phyloP scores from a whole-genome alignment of 2,113 vertebrate species.

The Phalacrocorax carbo region DNA sequence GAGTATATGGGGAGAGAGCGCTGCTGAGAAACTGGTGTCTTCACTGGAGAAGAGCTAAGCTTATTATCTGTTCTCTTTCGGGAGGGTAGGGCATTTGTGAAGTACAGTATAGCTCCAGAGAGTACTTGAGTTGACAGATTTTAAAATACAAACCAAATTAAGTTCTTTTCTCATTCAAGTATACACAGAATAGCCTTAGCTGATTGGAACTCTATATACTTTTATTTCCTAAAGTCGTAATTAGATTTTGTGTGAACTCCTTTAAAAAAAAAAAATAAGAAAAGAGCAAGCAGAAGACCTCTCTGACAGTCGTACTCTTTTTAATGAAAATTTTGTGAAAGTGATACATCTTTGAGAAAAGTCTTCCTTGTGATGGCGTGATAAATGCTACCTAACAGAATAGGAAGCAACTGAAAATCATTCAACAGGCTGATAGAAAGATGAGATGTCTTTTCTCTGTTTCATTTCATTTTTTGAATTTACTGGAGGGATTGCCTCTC shows the following conservation, averaged over 20 bases:
- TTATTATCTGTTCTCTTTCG: not conserved
- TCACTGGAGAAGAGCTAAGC: not conserved
- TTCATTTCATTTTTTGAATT: conserved; percentile 67
- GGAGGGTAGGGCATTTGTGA: not conserved
- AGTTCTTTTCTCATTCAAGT: not conserved
- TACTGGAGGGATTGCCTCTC: conserved; percentile 59
- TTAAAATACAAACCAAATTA: not conserved
- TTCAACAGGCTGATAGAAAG: not conserved
- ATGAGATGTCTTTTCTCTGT: not conserved
- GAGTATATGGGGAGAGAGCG: not conserved
- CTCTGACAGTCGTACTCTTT: not conserved
- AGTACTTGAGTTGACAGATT: not conserved
- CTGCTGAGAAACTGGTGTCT: not conserved
- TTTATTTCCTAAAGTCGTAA: not conserved
- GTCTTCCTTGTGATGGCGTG: not conserved
- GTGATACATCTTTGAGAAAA: not conserved
- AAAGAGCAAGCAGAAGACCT: not conserved
- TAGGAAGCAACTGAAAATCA: not conserved
- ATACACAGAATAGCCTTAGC: not conserved
- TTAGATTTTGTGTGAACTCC: not conserved
- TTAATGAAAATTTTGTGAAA: not conserved
- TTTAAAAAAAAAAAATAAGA: not conserved
- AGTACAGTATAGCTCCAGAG: not conserved
- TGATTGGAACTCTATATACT: not conserved
- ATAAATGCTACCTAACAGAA: not conserved